These are phyloP conservation scores for Leptothorax acervorum DNA, from an alignment of 2,888 invertebrate genomes.

Conservation along the genomic window DNA sequence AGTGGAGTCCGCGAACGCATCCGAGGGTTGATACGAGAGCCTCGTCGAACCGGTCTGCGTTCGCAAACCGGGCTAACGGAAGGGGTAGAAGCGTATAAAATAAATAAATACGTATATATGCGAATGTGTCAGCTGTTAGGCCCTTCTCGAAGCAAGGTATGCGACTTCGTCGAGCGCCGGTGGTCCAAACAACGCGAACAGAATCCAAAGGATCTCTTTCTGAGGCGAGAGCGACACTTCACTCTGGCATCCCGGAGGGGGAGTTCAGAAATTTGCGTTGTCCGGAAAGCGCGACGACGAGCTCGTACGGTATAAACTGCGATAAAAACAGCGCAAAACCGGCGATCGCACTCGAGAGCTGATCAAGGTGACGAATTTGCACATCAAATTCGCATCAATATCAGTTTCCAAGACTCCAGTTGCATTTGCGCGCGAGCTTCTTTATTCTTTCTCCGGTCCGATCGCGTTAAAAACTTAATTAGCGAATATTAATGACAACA, in stretches of 20 bases:
- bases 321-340: conserved; percentile 22
- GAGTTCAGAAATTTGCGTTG: background rate
- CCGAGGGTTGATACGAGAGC: conserved; percentile 39
- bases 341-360: conserved; percentile 8
- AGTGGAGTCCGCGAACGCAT: conserved; percentile 1
- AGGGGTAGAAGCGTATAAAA: conserved; percentile 44
- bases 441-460: background rate
- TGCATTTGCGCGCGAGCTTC: background rate
- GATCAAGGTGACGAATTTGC: conserved; percentile 16
- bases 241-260: background rate
- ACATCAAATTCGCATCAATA: background rate
- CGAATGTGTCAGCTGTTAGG: conserved; percentile 71
- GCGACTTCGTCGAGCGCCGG: conserved; percentile 54
- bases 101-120: conserved; percentile 58
- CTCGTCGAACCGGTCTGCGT: background rate
- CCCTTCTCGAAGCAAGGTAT: conserved; percentile 68
- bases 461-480: background rate
- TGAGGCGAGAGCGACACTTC: background rate
- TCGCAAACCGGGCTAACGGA: conserved; percentile 16
- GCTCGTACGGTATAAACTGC: conserved; percentile 26
- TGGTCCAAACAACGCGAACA: conserved; percentile 22
- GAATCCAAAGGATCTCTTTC: background rate
- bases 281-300: conserved; percentile 29
- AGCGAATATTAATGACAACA: background rate
- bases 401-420: background rate